Percentiles rank a stretch among this genome's conserved stretches.
Evolutionary conservation across 2,797 vertebrate genomes (phyloP).

Genomic region (Leptodactylus fallax): DNA sequence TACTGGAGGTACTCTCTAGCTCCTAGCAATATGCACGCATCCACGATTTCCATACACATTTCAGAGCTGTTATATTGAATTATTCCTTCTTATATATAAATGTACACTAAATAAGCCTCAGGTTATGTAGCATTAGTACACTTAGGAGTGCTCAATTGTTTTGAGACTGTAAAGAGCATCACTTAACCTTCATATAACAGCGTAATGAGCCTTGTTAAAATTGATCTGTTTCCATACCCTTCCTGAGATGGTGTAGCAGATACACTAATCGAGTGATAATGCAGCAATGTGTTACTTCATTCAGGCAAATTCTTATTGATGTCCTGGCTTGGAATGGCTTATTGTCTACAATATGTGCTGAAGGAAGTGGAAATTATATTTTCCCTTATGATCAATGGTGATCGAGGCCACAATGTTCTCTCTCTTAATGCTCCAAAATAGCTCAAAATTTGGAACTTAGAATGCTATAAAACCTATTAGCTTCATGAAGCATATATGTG

Average conservation of each 20-base stretch:
- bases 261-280: constrained; percentile 2
- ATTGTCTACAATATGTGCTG: neutral
- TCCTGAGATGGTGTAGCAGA: neutral
- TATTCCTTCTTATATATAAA: neutral
- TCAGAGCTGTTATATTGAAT: neutral
- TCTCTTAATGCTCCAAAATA: neutral
- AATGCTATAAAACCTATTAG: too few relatives aligned
- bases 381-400: neutral
- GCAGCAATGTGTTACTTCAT: neutral
- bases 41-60: neutral
- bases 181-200: constrained; percentile 6
- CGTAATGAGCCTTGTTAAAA: constrained; percentile 13
- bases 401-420: neutral
- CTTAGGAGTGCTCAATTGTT: neutral
- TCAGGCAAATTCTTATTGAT: neutral
- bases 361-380: neutral
- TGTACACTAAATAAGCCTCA: neutral
- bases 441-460: neutral
- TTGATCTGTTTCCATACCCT: constrained; percentile 3
- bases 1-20: neutral
- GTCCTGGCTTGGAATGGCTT: neutral
- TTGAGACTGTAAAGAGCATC: neutral
- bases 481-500: too few relatives aligned
- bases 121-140: neutral
- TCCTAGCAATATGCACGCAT: neutral